A percentile compares a stretch with the other conserved stretches of the same genome.
phyloP scores from a whole-genome alignment of 2,797 vertebrate species.

The Neoniphon sammara region DNA sequence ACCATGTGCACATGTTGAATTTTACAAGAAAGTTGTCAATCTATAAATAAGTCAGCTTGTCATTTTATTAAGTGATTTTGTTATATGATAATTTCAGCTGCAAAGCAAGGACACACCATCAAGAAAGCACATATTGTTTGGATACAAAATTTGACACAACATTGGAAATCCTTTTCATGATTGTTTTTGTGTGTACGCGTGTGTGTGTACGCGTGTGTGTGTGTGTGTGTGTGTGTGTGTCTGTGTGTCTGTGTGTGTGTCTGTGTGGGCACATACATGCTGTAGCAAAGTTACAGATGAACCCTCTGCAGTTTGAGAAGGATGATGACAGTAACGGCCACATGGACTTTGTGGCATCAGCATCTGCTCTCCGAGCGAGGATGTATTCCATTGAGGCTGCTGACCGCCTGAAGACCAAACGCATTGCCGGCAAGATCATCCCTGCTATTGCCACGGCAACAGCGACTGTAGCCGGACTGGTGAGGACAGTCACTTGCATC shows the following conservation, averaged over 20 bases:
- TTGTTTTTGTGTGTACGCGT: constrained; percentile 13
- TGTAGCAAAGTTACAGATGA: constrained; percentile 88
- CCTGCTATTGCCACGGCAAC: constrained; percentile 98
- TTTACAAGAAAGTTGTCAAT: no score
- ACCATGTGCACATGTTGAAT: no score
- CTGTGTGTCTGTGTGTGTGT: constrained; percentile 9
- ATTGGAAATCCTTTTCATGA: background rate
- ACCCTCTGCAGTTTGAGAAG: constrained; percentile 92
- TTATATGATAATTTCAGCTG: no score
- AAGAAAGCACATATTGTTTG: no score
- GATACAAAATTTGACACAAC: no score
- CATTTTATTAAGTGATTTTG: no score
- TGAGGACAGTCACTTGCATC: constrained; percentile 71
- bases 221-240: constrained; percentile 5
- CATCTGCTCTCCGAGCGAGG: constrained; percentile 91
- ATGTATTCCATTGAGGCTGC: constrained; percentile 96
- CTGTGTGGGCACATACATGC: no score
- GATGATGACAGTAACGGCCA: constrained; percentile 95
- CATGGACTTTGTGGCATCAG: constrained; percentile 93
- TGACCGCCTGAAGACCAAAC: constrained; percentile 95
- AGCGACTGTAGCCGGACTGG: constrained; percentile 95
- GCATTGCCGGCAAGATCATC: constrained; percentile 98
- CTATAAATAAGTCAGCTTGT: no score
- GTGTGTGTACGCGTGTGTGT: background rate
- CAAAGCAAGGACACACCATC: no score